phyloP scores from a whole-genome alignment of 2,888 invertebrate genomes.

The Selenia dentaria region DNA sequence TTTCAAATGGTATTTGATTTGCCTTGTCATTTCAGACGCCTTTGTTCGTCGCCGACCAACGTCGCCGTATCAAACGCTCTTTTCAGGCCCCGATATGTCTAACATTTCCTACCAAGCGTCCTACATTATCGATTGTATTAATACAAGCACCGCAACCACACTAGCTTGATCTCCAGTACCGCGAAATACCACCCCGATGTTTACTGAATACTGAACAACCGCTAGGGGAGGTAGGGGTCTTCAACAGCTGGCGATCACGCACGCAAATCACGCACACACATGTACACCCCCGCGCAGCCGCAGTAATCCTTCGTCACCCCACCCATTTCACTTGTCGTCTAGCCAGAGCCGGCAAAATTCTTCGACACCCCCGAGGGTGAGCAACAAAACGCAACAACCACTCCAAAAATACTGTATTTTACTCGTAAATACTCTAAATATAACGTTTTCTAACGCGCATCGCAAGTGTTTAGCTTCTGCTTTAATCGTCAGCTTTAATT shows the following conservation, averaged over 20 bases:
- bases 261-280: conserved; percentile 72
- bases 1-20: background rate
- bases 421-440: conserved; percentile 42
- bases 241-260: conserved; percentile 49
- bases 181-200: conserved; percentile 45
- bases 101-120: conserved; percentile 73
- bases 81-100: conserved; percentile 70
- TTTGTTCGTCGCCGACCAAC: conserved; percentile 36
- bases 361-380: conserved; percentile 72
- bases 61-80: conserved; percentile 48
- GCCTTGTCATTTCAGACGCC: conserved; percentile 21
- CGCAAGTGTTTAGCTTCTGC: conserved; percentile 54
- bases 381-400: conserved; percentile 75
- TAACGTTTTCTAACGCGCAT: conserved; percentile 41
- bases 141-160: conserved; percentile 55
- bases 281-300: conserved; percentile 68
- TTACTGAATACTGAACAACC: conserved; percentile 11
- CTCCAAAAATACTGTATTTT: conserved; percentile 49
- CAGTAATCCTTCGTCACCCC: conserved; percentile 61
- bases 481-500: conserved; percentile 61
- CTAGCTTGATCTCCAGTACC: conserved; percentile 47
- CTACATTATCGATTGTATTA: conserved; percentile 82
- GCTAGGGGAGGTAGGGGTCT: conserved; percentile 53
- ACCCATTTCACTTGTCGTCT: conserved; percentile 67
- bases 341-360: conserved; percentile 74